phyloP scores from a whole-genome alignment of 2,797 vertebrate genomes.

The Labroides dimidiatus region DNA sequence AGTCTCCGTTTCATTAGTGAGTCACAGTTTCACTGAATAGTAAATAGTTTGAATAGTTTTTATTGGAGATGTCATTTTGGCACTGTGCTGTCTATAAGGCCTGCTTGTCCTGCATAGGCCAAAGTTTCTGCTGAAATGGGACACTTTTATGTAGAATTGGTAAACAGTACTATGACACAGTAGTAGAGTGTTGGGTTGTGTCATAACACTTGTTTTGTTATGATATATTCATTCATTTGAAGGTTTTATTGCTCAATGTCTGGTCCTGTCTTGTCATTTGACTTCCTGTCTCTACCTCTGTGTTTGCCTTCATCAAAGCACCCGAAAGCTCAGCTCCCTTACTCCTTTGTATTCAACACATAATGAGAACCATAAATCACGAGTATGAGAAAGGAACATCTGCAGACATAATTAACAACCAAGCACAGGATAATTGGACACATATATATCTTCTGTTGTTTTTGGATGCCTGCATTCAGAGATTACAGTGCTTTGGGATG shows the following conservation, averaged over 20 bases:
- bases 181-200: too few relatives aligned
- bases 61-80: too few relatives aligned
- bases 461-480: not conserved
- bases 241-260: not conserved
- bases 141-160: too few relatives aligned
- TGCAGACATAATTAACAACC: conserved; percentile 15
- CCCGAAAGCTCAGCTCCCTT: conserved; percentile 8
- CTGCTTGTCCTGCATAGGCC: too few relatives aligned
- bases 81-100: too few relatives aligned
- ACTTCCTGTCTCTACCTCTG: not conserved
- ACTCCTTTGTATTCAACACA: conserved; percentile 10
- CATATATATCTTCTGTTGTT: conserved; percentile 8
- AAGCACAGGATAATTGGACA: conserved; percentile 28
- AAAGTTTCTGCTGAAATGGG: too few relatives aligned
- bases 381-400: not conserved
- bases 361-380: conserved; percentile 48
- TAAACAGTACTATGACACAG: too few relatives aligned
- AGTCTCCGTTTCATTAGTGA: too few relatives aligned
- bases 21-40: too few relatives aligned
- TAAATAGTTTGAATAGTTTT: too few relatives aligned
- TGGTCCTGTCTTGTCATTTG: not conserved
- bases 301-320: not conserved
- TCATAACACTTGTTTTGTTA: too few relatives aligned
- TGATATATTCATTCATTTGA: not conserved
- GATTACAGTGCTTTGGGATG: not conserved